A percentile compares a stretch with the other conserved stretches of the same genome.
These are phyloP conservation scores for Crocodylus rhombifer DNA, from an alignment of 2,797 vertebrate species.

Conservation along the genomic window DNA sequence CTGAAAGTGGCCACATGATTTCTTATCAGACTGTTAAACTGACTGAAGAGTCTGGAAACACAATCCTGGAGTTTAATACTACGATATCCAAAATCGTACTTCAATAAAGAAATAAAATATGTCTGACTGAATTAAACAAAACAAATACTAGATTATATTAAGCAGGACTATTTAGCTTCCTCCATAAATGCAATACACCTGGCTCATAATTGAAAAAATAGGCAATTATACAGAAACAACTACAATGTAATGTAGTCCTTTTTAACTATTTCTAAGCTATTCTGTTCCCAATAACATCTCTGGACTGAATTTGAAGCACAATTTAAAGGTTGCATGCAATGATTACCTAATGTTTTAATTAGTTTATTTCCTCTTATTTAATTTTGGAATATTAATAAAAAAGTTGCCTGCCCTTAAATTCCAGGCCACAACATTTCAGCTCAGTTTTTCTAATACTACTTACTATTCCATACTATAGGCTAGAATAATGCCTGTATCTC, in stretches of 20 bases:
- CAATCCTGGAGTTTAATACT: neutral
- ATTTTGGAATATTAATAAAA: neutral
- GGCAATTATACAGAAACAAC: neutral
- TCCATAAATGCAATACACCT: neutral
- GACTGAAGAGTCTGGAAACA: neutral
- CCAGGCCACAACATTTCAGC: neutral
- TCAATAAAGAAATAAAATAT: neutral
- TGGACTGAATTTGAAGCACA: neutral
- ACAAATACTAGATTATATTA: neutral
- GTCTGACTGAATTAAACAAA: neutral
- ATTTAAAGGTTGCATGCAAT: neutral
- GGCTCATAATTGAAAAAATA: conserved; percentile 3
- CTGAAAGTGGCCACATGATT: neutral
- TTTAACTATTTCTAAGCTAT: neutral
- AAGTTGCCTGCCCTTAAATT: neutral
- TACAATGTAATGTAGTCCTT: neutral
- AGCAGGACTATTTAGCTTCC: neutral
- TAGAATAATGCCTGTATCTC: neutral
- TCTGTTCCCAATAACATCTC: neutral
- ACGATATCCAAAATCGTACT: neutral
- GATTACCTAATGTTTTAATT: neutral
- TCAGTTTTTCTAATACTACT: fast-evolving
- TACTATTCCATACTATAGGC: neutral
- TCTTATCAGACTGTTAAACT: neutral
- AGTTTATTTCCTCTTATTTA: neutral